Percentiles rank a stretch among this genome's conserved stretches.
Evolutionary conservation across 2,113 vertebrate genomes (phyloP).

Genomic region (Prinia subflava): DNA sequence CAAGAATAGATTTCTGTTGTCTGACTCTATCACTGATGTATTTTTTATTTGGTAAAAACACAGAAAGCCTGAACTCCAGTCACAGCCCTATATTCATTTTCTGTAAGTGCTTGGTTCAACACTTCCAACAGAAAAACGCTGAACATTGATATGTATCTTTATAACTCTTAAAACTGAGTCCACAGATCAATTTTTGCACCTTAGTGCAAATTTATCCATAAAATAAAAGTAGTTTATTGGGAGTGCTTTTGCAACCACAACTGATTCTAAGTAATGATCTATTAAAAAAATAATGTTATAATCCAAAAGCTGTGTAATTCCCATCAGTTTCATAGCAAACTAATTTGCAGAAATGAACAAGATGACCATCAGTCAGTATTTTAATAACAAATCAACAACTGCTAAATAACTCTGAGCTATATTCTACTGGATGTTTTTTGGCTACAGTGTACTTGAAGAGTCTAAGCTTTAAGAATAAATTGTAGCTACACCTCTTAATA

Average conservation of each 20-base stretch:
- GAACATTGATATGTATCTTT: background rate
- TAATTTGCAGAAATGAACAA: background rate
- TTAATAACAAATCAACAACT: background rate
- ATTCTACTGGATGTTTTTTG: background rate
- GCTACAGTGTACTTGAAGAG: background rate
- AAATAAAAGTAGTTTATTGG: background rate
- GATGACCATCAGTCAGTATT: background rate
- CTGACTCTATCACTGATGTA: background rate
- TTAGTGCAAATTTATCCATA: background rate
- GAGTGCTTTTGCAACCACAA: background rate
- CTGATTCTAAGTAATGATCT: background rate
- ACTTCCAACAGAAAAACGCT: background rate
- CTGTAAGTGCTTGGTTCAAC: background rate
- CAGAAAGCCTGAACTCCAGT: background rate
- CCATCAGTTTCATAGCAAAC: background rate
- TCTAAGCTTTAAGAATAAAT: background rate
- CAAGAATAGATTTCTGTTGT: background rate
- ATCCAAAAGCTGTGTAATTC: background rate
- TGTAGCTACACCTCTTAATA: background rate
- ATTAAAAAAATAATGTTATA: background rate
- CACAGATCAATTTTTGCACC: background rate
- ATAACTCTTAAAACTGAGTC: background rate
- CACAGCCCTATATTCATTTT: background rate
- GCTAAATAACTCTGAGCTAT: background rate
- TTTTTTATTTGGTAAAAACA: background rate